Evolutionary conservation across 2,797 vertebrate genomes (phyloP), one percentile per base, ranked within the genome.

Genomic region (Okamejei kenojei): DNA sequence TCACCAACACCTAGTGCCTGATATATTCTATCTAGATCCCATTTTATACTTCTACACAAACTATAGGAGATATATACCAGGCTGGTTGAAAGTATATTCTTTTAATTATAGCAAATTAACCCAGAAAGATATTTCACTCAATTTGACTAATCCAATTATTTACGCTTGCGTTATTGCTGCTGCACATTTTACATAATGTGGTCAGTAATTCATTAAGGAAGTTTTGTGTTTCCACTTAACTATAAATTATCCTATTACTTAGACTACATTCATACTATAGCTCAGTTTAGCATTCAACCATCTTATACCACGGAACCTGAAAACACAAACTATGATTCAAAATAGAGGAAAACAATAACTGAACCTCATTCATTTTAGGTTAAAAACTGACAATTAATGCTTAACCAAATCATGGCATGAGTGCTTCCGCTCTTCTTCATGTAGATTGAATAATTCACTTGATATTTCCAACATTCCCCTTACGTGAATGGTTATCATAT

Each of bases 151-250:
- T 82, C 21, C 79, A 81, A 81, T 2, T 45, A 38, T 9, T 45
- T 58, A 23, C 0, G 26, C 23, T 82, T 80, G 81, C 93, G 71
- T 96, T 68, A 58, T 74, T 74, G 68, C 73, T 74, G 23, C 73
- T 77, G 15, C 13, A n/a, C 26, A 9, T 93, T 6, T 79, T 93
- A 77, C 8, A 45, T 61, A 93, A 93, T 32, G 93, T 71, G 84
- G 19, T 93, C 29, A 82, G 58, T 68, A 35, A 65, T 68, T 32
- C 4, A 90, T 58, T 35, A 38, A 35, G 13, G n/a, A 35, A 68
- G 17, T 61, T 68, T 7, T 68, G 65, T 17, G 9, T 26, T 35
- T 23, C 17, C 86, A 19, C 15, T 35, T 32, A 68, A 68, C 32
- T 68, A 19, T 68, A 21, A 65, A 23, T 90, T 38, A 90, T 7